Evolutionary conservation across 2,888 invertebrate species (phyloP).

Genomic region (Trachelus tabidus): DNA sequence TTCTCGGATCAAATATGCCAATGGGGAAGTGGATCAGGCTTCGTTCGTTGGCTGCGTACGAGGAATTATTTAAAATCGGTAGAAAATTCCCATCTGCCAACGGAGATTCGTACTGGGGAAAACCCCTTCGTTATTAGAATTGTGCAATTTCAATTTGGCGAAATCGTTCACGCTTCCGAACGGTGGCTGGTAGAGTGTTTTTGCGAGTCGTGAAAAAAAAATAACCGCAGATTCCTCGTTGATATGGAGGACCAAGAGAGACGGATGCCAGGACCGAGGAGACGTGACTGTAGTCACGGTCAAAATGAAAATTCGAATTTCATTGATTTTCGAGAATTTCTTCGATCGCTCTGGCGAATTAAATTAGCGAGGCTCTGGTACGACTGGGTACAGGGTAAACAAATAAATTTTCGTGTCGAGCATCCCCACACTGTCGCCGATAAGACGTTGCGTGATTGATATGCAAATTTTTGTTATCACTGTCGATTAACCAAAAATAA

Average conservation of each 20-base stretch:
- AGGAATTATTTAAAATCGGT: background rate
- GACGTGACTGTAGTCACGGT: background rate
- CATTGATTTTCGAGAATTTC: background rate
- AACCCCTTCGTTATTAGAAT: background rate
- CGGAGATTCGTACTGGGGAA: background rate
- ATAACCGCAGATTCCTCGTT: background rate
- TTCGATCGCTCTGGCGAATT: background rate
- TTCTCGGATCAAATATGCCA: background rate
- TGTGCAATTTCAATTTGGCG: background rate
- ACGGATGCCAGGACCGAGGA: background rate
- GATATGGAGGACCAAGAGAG: background rate
- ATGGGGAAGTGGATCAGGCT: background rate
- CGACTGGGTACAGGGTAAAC: background rate
- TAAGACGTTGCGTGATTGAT: background rate
- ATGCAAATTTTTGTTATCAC: background rate
- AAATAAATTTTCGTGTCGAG: background rate
- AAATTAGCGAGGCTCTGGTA: background rate
- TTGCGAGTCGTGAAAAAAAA: background rate
- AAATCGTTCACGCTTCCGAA: background rate
- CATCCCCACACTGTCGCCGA: background rate
- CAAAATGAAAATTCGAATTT: background rate
- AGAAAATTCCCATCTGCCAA: background rate
- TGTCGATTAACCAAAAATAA: background rate
- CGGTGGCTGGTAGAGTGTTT: background rate
- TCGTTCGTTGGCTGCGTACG: background rate